phyloP scores from a whole-genome alignment of 2,797 vertebrate species.

The Oophaga sylvatica region DNA sequence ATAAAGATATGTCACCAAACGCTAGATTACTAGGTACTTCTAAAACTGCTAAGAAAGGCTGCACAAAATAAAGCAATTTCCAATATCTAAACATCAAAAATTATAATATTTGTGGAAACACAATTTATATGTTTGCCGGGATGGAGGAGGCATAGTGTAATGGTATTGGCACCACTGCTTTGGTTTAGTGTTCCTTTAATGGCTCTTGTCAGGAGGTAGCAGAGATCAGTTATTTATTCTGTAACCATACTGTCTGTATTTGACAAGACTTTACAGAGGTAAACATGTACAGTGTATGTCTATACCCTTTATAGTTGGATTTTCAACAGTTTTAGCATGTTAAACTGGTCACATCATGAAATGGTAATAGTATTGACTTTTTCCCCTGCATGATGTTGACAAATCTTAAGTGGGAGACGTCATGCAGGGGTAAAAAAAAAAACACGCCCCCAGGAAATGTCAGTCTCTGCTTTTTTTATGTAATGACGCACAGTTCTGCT shows the following conservation, averaged over 20 bases:
- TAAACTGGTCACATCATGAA: too few species aligned
- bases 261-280: slow-evolving; percentile 1
- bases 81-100: not conserved
- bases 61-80: not conserved
- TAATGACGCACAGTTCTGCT: too few species aligned
- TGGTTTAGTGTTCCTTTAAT: slow-evolving; percentile 17
- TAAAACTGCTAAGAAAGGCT: not conserved
- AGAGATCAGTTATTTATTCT: not conserved
- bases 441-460: too few species aligned
- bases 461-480: too few species aligned
- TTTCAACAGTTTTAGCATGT: too few species aligned
- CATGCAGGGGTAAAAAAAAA: too few species aligned
- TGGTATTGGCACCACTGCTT: not conserved
- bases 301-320: not conserved
- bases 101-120: not conserved
- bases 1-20: not conserved
- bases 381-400: too few species aligned
- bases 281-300: not conserved
- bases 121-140: not conserved
- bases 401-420: too few species aligned
- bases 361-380: too few species aligned
- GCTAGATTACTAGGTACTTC: not conserved
- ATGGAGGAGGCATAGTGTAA: not conserved
- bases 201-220: not conserved
- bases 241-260: not conserved